Evolutionary conservation across 1,140 invertebrate genomes (phyloP).

Genomic region (Leptestheria dahalacensis): DNA sequence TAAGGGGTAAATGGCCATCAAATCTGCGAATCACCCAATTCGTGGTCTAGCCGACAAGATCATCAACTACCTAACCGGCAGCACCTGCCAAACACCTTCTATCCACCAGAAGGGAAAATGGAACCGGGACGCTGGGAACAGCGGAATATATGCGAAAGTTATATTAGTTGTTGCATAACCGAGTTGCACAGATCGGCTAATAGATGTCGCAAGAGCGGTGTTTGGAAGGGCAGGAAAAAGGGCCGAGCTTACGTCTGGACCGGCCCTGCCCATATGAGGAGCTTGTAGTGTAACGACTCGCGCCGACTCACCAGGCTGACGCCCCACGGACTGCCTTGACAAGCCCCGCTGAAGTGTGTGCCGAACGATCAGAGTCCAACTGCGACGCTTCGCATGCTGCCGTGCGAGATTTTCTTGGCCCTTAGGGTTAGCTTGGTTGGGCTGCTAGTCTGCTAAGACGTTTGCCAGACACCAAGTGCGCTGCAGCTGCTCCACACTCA

Average conservation of each 20-base stretch:
- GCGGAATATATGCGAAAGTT: too few relatives aligned
- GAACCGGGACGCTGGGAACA: too few relatives aligned
- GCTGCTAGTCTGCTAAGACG: neutral
- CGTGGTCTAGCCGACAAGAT: neutral
- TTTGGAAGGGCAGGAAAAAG: neutral
- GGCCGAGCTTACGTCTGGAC: neutral
- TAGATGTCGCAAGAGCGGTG: too few relatives aligned
- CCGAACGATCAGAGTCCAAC: neutral
- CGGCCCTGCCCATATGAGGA: neutral
- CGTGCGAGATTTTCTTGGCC: neutral
- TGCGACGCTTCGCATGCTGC: neutral
- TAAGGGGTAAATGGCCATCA: neutral
- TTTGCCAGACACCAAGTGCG: neutral
- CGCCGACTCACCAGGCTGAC: neutral
- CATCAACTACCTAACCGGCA: neutral
- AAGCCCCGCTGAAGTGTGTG: too few relatives aligned
- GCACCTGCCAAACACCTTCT: too few relatives aligned
- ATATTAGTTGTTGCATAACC: too few relatives aligned
- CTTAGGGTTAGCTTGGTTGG: neutral
- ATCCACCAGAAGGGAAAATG: too few relatives aligned
- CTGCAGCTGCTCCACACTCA: neutral
- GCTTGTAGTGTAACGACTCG: neutral
- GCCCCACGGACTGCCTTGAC: neutral
- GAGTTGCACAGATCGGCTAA: too few relatives aligned
- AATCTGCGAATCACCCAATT: neutral